phyloP scores from a whole-genome alignment of 1,140 invertebrate species.

The Caenorhabditis elegans region WBcel235 BX284605.5:8257501-8258000 shows the following conservation, averaged over 20 bases:
- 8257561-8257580: background rate
- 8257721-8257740: background rate
- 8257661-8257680: background rate
- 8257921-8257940: background rate
- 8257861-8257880: background rate
- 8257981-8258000: background rate
- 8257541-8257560: background rate
- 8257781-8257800: constrained; percentile 37
- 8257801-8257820: background rate
- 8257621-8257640: constrained; percentile 22
- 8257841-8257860: background rate
- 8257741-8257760: background rate
- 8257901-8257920: background rate
- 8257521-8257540: background rate
- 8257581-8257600: background rate
- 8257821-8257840: background rate
- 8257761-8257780: constrained; percentile 20
- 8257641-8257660: background rate
- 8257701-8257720: constrained; percentile 1
- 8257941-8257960: background rate
- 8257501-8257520: background rate
- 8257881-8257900: background rate
- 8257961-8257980: too few species aligned
- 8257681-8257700: constrained; percentile 21
- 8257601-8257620: background rate